phyloP scores from a whole-genome alignment of 2,113 vertebrate species.

The Thryonomys swinderianus region DNA sequence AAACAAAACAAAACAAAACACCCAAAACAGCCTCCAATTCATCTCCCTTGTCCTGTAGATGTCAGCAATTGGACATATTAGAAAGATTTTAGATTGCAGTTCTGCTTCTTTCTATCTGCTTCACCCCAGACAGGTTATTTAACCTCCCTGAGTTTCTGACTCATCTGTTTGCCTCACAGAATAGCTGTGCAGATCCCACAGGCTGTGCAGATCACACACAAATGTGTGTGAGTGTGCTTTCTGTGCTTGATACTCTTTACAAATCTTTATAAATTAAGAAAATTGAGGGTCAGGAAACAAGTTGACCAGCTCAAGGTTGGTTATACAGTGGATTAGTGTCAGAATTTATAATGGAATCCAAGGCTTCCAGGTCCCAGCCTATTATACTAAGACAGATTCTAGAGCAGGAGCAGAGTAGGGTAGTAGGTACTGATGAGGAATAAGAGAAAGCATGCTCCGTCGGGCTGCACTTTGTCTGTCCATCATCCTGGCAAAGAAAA shows the following conservation, averaged over 20 bases:
- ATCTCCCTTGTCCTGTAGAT: neutral
- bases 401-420: neutral
- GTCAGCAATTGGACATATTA: neutral
- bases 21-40: neutral
- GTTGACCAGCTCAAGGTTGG: neutral
- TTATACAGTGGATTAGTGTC: neutral
- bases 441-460: neutral
- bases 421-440: neutral
- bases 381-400: neutral
- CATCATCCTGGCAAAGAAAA: neutral
- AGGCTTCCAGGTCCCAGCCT: neutral
- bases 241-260: neutral
- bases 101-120: neutral
- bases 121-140: slow-evolving; percentile 8
- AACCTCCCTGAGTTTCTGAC: neutral
- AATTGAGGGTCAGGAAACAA: neutral
- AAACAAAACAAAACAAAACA: too few relatives aligned
- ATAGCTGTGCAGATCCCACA: neutral
- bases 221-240: neutral
- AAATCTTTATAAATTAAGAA: slow-evolving; percentile 46
- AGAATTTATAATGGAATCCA: slow-evolving; percentile 11
- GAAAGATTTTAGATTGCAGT: slow-evolving; percentile 37
- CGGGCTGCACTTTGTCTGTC: neutral
- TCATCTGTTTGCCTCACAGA: neutral
- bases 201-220: slow-evolving; percentile 10